Base-by-base conservation (phyloP, 2,113 vertebrate genomes). In the Coryphaenoides rupestris region DNA sequence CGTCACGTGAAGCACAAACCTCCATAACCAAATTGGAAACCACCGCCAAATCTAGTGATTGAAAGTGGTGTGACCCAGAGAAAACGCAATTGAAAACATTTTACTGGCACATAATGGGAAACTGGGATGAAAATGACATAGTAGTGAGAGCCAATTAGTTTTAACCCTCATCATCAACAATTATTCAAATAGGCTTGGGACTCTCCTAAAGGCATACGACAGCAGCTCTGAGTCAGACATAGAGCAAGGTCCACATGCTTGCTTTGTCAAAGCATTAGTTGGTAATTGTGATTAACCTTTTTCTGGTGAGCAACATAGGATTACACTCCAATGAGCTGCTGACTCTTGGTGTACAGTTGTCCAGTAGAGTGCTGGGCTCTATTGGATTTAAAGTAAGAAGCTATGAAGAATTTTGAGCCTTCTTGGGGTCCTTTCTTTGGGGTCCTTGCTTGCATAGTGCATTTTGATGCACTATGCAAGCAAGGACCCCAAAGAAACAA, bases 161-260 rank as follows among this genome's bases (percentile, higher is more conserved):
- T 58, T 40, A 58, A 70, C 14, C 52, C 57, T 40, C 33, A 40
- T 40, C 33, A 40, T 12, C 33, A 7, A 40, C 33, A 40, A 10
- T 40, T 1, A 40, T 40, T 40, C 2, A 84, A 84, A 85, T 81
- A 85, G 72, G 81, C 76, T 84, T 82, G 75, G 21, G 63, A 65
- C 22, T 62, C 72, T 71, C 45, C 58, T 59, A 70, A 72, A 80
- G 68, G 45, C 9, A 12, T 58, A 46, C 57, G 62, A 81, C 81
- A 86, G 75, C 70, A 71, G 80, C 72, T 86, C 76, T 81, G 64
- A 60, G 65, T 33, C 40, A 58, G 21, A 10, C 40, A 66, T 55
- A 54, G 21, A 55, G 47, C 54, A 17, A 63, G 63, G n/a, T 55
- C 17, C 60, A 7, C 33, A 40, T 40, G 33, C 33, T 40, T 40